Base-by-base conservation (phyloP, 2,888 invertebrate species). In the Ypsolopha sequella region DNA sequence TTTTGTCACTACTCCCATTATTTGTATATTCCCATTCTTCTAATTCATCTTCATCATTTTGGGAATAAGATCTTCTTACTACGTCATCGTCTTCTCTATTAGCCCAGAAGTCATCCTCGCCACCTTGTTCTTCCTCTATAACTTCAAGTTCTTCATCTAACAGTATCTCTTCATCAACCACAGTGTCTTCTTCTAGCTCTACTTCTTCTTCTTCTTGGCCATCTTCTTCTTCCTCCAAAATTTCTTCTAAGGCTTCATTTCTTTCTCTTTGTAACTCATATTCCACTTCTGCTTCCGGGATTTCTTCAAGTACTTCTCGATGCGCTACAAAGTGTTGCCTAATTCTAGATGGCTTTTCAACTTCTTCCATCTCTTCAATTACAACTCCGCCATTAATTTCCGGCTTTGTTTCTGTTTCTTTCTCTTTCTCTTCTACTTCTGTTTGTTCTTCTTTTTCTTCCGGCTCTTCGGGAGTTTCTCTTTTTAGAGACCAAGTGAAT, bases 21-120 rank as follows among this genome's bases (percentile, higher is more conserved):
- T 63, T 61, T 3, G 74, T 85, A 76, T 77, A 79, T 56, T 87
- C 85, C 89, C 89, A 89, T 60, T 87, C 85, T 38, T 87, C 84
- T 8, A 82, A 64, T 51, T 84, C 80, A 10, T 68, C 71, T 36
- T 86, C 79, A 39, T 73, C 70, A 35, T 73, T 14, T 2, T 8
- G 8, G 2, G 70, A 65, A 48, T 65, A 60, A 2, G 46, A 46
- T 13, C 76, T 66, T 52, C 64, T 62, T 6, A 61, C 58, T 11
- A 68, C 54, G 49, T 66, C 65, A 10, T 59, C 59, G 39, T 71
- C 69, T 55, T 73, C 66, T 62, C 79, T 70, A 39, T 73, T 75
- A 39, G 61, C 61, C 79, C 75, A 81, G 41, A 70, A 66, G 34
- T 77, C 77, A 36, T 77, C 76, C 57, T 80, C 80, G 0, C 76